Evolutionary conservation across 1,140 invertebrate species (phyloP), one percentile per base, ranked within the genome.

Genomic region (Caenorhabditis briggsae): DNA sequence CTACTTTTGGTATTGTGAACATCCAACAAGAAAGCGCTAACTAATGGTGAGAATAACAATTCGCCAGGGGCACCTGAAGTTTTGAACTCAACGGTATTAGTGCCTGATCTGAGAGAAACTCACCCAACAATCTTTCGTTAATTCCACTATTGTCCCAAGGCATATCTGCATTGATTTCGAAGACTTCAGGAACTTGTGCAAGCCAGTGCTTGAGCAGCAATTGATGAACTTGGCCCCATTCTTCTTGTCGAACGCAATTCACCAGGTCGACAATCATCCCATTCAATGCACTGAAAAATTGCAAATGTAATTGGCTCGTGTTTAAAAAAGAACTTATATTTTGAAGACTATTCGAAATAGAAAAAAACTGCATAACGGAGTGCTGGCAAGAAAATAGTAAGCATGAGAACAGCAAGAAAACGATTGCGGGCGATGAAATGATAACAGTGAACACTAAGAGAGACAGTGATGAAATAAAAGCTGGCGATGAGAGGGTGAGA

Each of bases 161-260:
- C 46, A 89, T 84, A 25, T 90, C 87, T n/a, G 55, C 23, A n/a
- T 84, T 55, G 12, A 85, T 48, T n/a, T 82, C 61, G 70, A 82
- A 91, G 12, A 89, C 50, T 53, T 84, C 23, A 16, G 88, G 89
- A 7, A 64, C 86, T 58, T 87, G 82, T 25, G 58, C 48, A 43
- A 86, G 83, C 90, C 91, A 91, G 83, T 92, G 91, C 18, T 89
- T 84, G 82, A 90, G 91, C 18, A 92, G 85, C 25, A 90, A 65
- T 23, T 88, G 85, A 6, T 87, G 84, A 11, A 87, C 89, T 43
- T 84, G 56, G 12, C 41, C 20, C 91, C 91, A 91, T 65, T 90
- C 84, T 9, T 87, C 90, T 11, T 87, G 64, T 18, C 84, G 50
- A 16, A 87, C 90, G 11, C 88, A 86, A 83, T 87, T 78, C 12